Conservation (phyloP, 2,113 vertebrate species). For the Gymnocephalus cernua region DNA sequence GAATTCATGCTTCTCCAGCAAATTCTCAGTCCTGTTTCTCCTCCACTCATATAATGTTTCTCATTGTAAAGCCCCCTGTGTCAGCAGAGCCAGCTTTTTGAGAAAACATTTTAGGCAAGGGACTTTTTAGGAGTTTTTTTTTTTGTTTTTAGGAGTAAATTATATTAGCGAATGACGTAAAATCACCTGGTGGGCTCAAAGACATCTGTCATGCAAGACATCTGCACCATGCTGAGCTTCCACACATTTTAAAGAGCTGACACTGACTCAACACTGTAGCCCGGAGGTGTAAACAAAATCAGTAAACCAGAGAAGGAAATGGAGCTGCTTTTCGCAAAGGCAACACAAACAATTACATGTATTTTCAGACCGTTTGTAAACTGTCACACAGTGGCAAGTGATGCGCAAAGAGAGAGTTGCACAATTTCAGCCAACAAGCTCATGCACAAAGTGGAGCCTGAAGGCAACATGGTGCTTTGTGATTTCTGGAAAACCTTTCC, state of each 20-base stretch:
- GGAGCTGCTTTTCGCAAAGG: conserved; percentile 27
- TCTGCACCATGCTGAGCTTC: conserved; percentile 26
- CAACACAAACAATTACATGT: conserved; percentile 34
- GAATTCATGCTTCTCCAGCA: conserved; percentile 43
- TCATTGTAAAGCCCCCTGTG: conserved; percentile 5
- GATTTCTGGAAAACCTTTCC: neutral
- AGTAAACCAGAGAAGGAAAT: conserved; percentile 34
- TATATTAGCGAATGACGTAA: conserved; percentile 23
- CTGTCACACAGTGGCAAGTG: conserved; percentile 14
- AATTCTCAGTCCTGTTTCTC: conserved; percentile 15
- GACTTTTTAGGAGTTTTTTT: neutral
- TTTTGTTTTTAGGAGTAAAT: neutral
- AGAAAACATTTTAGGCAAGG: conserved; percentile 19
- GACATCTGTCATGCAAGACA: neutral
- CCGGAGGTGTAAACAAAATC: conserved; percentile 46
- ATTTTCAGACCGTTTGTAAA: conserved; percentile 34
- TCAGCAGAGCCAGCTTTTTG: conserved; percentile 16
- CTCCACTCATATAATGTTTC: conserved; percentile 15
- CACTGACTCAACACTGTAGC: conserved; percentile 9
- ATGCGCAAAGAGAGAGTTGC: conserved; percentile 13
- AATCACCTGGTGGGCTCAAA: conserved; percentile 33
- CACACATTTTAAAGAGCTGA: conserved; percentile 25
- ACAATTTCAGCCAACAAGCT: conserved; percentile 3
- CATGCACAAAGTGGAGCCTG: neutral
- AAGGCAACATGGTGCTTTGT: neutral